Evolutionary conservation across 2,113 vertebrate species (phyloP), one percentile per base, ranked within the genome.

Genomic region (Myxocyprinus asiaticus): DNA sequence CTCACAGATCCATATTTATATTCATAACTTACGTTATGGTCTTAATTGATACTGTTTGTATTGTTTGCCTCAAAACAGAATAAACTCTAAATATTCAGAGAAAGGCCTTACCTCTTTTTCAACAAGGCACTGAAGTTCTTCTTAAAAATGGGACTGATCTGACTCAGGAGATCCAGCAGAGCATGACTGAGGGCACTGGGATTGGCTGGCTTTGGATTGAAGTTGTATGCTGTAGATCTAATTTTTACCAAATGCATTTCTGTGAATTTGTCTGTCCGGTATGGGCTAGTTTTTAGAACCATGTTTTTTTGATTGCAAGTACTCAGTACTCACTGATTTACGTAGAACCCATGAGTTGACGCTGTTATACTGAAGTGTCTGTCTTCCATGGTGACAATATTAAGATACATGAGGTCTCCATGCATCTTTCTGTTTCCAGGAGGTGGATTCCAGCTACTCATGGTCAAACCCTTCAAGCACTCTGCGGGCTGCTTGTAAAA

Each of bases 401-500:
- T 96, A 15, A 98, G 69, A 22, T 99, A 98, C 94, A 98, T 95
- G 33, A 99, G 91, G 89, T 99, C 97, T 9, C 97, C 96, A 0
- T 98, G 97, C 96, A 99, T 98, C 84, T 95, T 98, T 9, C 97
- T 92, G 90, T 98, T 98, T n/a, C 97, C 97, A 0, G 97, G 97
- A 0, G 96, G 97, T 0, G 97, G 97, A 85, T 98, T 99, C 97
- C 97, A 99, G 89, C 94, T 96, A 3, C 96, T 98, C 93, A 95
- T 94, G 0, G 94, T 96, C 86, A 99, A 83, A 0, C 96, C 94
- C 88, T 96, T 95, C 58, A 99, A 91, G 89, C 96, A 98, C 90
- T 96, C 95, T 82, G 96, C 84, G 53, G 95, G 94, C 97, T 98
- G 68, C 9, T 15, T n/a, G 67, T 42, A 64, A 51, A 50, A 3